These are phyloP conservation scores for Urocynchramus pylzowi DNA, from an alignment of 2,113 vertebrate species.

Conservation along the genomic window DNA sequence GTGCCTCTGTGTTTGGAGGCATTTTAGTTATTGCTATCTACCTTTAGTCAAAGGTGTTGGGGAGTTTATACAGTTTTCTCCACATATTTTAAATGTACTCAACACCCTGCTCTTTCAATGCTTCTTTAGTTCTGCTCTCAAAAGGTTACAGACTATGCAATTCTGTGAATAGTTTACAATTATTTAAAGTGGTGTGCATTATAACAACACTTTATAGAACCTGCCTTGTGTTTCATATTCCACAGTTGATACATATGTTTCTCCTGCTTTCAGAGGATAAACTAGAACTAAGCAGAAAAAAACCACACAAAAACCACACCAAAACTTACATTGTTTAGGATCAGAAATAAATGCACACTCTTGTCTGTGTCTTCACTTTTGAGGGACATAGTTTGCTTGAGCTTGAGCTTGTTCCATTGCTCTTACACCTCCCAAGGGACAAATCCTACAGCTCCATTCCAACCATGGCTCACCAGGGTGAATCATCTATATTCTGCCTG, in stretches of 20 bases:
- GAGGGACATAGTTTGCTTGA: background rate
- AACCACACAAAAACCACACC: accelerated
- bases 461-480: background rate
- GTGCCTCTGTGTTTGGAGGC: background rate
- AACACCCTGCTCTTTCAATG: background rate
- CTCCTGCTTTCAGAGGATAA: background rate
- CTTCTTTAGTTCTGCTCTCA: background rate
- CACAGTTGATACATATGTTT: background rate
- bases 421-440: background rate
- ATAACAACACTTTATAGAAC: background rate
- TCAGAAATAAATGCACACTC: background rate
- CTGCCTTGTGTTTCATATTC: background rate
- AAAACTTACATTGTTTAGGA: background rate
- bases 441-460: background rate
- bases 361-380: background rate
- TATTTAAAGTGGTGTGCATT: background rate
- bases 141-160: background rate
- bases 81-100: background rate
- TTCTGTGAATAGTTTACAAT: background rate
- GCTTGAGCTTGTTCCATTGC: background rate
- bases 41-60: background rate
- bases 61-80: background rate
- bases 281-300: background rate
- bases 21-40: background rate
- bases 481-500: background rate